phyloP scores from a whole-genome alignment of 2,888 invertebrate genomes.

The Drosophila kambysellisi region DNA sequence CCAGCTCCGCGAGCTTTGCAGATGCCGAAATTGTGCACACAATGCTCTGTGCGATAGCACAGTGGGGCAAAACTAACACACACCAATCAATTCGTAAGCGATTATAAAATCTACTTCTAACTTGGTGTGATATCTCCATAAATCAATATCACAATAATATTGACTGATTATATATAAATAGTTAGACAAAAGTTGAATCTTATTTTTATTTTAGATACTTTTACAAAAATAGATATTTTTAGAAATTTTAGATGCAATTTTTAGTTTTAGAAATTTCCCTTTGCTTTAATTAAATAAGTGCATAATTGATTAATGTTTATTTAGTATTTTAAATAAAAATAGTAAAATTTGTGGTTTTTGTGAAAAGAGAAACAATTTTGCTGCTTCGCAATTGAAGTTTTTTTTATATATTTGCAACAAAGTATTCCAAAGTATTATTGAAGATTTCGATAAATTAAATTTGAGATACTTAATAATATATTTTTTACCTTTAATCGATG shows the following conservation, averaged over 20 bases:
- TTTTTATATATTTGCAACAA: too few species aligned
- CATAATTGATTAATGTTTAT: not conserved
- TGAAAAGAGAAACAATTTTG: not conserved
- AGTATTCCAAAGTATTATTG: not conserved
- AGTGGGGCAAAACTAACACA: slow-evolving; percentile 49
- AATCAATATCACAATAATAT: not conserved
- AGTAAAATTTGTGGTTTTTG: not conserved
- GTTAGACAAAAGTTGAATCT: not conserved
- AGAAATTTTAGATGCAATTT: not conserved
- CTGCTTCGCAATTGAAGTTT: not conserved
- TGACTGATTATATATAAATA: not conserved
- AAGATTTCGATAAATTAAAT: not conserved
- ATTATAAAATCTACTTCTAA: not conserved
- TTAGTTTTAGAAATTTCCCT: not conserved
- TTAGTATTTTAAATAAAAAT: not conserved
- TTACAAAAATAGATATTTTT: not conserved
- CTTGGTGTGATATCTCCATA: not conserved
- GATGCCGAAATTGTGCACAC: slow-evolving; percentile 79
- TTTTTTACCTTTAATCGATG: not conserved
- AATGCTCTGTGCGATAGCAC: slow-evolving; percentile 52
- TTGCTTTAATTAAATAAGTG: not conserved
- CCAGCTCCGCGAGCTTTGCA: slow-evolving; percentile 52
- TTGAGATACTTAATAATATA: not conserved
- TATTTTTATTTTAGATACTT: too few species aligned
- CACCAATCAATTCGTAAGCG: slow-evolving; percentile 3